Percentiles rank a stretch among this genome's conserved stretches.
Evolutionary conservation across 2,797 vertebrate species (phyloP).

Genomic region (Acanthurus lineatus): DNA sequence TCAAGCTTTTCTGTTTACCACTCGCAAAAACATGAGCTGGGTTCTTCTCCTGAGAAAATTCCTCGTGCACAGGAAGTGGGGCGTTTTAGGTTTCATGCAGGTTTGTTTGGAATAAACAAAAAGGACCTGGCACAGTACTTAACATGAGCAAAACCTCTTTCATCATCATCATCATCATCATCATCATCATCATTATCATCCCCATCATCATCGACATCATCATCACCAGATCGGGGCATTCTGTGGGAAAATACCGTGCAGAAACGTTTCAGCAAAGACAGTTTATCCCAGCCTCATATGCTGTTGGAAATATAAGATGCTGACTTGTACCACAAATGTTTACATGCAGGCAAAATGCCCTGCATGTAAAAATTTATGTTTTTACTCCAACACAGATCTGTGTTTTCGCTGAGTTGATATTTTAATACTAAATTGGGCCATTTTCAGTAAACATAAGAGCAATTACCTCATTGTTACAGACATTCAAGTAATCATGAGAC

Average conservation of each 20-base stretch:
- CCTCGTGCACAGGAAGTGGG: constrained; percentile 18
- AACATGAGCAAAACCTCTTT: neutral
- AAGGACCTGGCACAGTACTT: neutral
- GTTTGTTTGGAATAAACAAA: constrained; percentile 17
- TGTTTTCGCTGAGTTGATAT: too few relatives aligned
- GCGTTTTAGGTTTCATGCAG: constrained; percentile 17
- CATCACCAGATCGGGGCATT: neutral
- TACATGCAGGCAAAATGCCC: neutral
- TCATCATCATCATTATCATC: neutral
- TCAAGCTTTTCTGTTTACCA: constrained; percentile 4
- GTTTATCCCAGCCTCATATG: neutral
- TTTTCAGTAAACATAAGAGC: too few relatives aligned
- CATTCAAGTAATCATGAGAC: neutral
- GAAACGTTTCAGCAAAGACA: neutral
- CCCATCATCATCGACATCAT: neutral
- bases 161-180: neutral
- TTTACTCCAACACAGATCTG: too few relatives aligned
- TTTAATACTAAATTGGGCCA: too few relatives aligned
- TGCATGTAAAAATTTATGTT: neutral
- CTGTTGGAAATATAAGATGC: neutral
- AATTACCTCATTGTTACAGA: neutral
- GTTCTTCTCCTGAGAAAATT: constrained; percentile 22
- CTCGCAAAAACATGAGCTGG: neutral
- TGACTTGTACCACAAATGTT: neutral
- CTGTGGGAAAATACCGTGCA: neutral